A percentile compares a stretch with the other conserved stretches of the same genome.
Evolutionary conservation across 2,797 vertebrate species (phyloP).

Genomic region (Todus mexicanus): DNA sequence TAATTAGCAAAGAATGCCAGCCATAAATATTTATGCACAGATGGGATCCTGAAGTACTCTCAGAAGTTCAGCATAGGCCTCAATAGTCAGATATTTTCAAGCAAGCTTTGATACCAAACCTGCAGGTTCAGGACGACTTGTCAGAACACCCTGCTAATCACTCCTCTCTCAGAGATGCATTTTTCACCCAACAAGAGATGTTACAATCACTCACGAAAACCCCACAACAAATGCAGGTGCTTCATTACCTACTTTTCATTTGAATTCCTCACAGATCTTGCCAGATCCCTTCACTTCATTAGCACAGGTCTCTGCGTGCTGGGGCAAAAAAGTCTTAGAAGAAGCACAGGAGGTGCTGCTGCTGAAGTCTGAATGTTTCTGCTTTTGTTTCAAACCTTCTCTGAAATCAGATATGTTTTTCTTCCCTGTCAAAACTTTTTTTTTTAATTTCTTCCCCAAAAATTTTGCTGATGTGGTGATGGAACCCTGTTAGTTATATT

Average conservation of each 20-base stretch:
- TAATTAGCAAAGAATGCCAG: conserved; percentile 4
- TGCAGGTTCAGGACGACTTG: neutral
- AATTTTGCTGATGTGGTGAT: neutral
- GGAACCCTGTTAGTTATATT: neutral
- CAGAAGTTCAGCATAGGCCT: neutral
- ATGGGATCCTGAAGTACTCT: neutral
- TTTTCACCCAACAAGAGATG: neutral
- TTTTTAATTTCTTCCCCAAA: neutral
- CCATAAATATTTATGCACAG: conserved; percentile 10
- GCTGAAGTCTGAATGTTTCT: neutral
- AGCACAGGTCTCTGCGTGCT: neutral
- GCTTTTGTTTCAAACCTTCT: neutral
- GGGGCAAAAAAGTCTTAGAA: neutral
- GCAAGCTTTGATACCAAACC: neutral
- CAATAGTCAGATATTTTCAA: neutral
- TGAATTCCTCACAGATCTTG: conserved; percentile 30
- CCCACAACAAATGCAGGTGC: neutral
- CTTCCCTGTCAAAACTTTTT: neutral
- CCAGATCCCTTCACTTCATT: neutral
- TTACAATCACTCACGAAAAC: neutral
- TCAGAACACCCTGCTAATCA: conserved; percentile 21
- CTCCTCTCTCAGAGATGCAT: neutral
- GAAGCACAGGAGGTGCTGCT: neutral
- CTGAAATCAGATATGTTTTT: neutral
- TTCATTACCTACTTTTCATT: conserved; percentile 24